Conservation (phyloP, 2,797 vertebrate species). For the Muscicapa comitata region DNA sequence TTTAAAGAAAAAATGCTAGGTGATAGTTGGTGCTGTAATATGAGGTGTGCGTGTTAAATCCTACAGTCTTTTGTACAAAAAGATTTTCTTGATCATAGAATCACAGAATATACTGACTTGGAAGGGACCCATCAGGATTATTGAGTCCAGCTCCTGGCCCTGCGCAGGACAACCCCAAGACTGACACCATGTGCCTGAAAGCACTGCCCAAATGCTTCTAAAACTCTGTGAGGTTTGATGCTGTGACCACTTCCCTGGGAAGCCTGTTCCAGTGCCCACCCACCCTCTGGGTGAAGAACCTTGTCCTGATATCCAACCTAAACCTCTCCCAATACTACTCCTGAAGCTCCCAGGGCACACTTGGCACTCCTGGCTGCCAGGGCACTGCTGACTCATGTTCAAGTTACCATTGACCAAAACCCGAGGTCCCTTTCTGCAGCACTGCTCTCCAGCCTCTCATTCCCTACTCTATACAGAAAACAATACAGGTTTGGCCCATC, state of each 20-base stretch:
- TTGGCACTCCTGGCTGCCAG: background rate
- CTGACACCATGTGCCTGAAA: background rate
- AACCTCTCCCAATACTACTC: accelerated
- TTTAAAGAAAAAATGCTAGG: background rate
- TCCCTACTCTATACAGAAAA: background rate
- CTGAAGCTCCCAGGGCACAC: accelerated
- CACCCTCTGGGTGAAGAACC: background rate
- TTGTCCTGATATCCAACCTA: background rate
- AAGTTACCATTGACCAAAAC: background rate
- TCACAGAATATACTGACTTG: background rate
- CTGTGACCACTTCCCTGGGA: background rate
- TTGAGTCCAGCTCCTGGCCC: background rate
- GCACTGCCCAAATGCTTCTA: background rate
- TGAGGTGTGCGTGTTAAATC: background rate
- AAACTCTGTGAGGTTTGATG: background rate
- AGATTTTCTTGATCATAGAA: background rate
- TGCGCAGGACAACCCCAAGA: background rate
- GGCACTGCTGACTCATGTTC: background rate
- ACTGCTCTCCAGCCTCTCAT: background rate
- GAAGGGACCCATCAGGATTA: background rate
- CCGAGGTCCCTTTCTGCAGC: background rate
- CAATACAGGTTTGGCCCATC: background rate
- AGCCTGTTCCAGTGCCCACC: background rate
- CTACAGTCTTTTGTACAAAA: background rate
- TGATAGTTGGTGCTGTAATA: background rate